phyloP scores from a whole-genome alignment of 1,140 invertebrate species.

The Pseudachorutes palmiensis region DNA sequence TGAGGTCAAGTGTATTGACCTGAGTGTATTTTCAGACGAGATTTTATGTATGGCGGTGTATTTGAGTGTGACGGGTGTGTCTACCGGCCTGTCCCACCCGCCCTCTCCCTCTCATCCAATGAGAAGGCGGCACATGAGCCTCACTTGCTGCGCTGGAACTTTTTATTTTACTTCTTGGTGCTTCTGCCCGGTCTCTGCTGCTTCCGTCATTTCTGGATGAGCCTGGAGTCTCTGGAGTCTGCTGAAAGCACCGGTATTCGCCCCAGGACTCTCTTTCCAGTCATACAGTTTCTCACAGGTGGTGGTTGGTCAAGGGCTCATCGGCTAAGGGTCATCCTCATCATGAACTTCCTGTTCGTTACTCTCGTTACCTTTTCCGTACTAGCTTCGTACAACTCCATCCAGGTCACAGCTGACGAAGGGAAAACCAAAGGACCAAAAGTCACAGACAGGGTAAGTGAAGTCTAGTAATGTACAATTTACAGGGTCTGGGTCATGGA shows the following conservation, averaged over 20 bases:
- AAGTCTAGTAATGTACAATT: neutral
- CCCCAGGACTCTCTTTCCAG: neutral
- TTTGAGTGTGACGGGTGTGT: no score
- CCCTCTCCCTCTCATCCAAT: no score
- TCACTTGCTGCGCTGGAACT: neutral
- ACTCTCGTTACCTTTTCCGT: neutral
- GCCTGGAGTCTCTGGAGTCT: constrained; percentile 6
- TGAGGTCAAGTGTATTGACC: no score
- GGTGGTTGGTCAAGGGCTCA: neutral
- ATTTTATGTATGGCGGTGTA: no score
- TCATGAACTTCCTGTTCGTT: neutral
- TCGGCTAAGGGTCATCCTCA: neutral
- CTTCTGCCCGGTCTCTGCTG: neutral
- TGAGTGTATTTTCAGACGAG: no score
- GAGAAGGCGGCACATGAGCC: neutral
- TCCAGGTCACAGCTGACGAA: neutral
- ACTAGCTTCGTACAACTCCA: neutral
- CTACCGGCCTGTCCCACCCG: no score
- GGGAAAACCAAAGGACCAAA: neutral
- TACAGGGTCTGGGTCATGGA: neutral
- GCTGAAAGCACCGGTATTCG: neutral
- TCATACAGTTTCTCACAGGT: constrained; percentile 1
- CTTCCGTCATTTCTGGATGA: neutral
- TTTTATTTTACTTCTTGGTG: neutral
- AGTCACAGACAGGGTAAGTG: neutral